A percentile compares a stretch with the other conserved stretches of the same genome.
Evolutionary conservation across 2,113 vertebrate genomes (phyloP).

Genomic region (Tor tambroides): DNA sequence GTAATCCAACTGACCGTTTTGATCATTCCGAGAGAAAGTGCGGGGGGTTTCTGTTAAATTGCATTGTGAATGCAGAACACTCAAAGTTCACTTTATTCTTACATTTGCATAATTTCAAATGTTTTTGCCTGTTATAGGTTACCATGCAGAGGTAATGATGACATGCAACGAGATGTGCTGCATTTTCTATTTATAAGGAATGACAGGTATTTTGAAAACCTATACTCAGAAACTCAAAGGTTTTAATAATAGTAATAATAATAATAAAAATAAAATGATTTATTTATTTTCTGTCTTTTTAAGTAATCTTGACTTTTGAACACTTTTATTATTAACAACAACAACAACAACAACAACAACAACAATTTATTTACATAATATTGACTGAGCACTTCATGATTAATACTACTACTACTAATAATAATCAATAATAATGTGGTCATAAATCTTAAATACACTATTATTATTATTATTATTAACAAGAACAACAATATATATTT

Average conservation of each 20-base stretch:
- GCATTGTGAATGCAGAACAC: not conserved
- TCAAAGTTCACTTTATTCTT: not conserved
- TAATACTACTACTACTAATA: too few relatives aligned
- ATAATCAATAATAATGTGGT: too few relatives aligned
- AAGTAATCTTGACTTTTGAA: too few relatives aligned
- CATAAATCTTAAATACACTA: too few relatives aligned
- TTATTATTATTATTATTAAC: too few relatives aligned
- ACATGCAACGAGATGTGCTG: not conserved
- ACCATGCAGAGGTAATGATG: not conserved
- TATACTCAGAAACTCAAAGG: not conserved
- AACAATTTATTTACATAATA: too few relatives aligned
- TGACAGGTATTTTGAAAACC: not conserved
- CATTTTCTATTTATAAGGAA: not conserved
- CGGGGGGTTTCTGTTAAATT: not conserved
- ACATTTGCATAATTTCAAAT: not conserved
- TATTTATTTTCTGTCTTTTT: too few relatives aligned
- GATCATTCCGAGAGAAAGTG: not conserved
- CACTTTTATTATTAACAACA: too few relatives aligned
- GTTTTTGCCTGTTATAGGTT: not conserved
- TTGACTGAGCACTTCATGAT: too few relatives aligned
- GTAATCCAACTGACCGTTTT: slow-evolving; percentile 33
- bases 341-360: too few relatives aligned
- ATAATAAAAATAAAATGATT: too few relatives aligned
- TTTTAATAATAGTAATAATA: not conserved
- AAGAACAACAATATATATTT: too few relatives aligned